Evolutionary conservation across 1,140 invertebrate species (phyloP), one percentile per base, ranked within the genome.

Genomic region (Leptinotarsa texana): DNA sequence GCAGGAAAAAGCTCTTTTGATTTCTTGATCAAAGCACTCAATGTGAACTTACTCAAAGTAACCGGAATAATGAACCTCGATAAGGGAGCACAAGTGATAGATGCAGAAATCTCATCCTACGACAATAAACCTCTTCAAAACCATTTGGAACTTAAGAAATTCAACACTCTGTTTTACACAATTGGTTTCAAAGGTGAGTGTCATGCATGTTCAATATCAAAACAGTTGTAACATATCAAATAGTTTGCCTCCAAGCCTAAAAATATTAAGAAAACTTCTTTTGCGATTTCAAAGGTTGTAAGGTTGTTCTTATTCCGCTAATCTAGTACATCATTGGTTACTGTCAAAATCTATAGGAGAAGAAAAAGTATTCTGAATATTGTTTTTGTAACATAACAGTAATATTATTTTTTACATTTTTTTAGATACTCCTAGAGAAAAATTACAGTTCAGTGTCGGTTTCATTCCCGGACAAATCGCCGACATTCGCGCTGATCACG

Each of bases 401-500:
- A 33, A 33, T 42, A 42, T 13, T 27, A 17, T 68, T 42, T 68
- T 27, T 17, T 13, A 33, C 6, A 22, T 22, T 69, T 78, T 42
- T 78, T 69, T 66, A 87, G 87, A 84, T 3, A 85, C 85, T 11
- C 87, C 87, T 1, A 86, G 89, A 76, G 87, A 87, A 65, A 89
- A 92, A 69, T 69, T 93, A 0, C 84, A 86, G 24, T 82, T 90
- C 1, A 83, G 85, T 69, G 85, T 88, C 5, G 90, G 90, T 75
- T 51, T 92, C 0, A 88, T 91, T 22, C 85, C 90, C 0, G 90
- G 91, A 61, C 91, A 93, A 80, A 86, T 91, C 24, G 87, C 91
- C 0, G 91, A 92, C 75, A 82, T 92, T 27, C 88, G 88, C 48
- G 88, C 88, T 1, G 88, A 91, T 75, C 79, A 86, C 73, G 79